Conservation (phyloP, 2,888 invertebrate species). For the Patella caerulea region DNA sequence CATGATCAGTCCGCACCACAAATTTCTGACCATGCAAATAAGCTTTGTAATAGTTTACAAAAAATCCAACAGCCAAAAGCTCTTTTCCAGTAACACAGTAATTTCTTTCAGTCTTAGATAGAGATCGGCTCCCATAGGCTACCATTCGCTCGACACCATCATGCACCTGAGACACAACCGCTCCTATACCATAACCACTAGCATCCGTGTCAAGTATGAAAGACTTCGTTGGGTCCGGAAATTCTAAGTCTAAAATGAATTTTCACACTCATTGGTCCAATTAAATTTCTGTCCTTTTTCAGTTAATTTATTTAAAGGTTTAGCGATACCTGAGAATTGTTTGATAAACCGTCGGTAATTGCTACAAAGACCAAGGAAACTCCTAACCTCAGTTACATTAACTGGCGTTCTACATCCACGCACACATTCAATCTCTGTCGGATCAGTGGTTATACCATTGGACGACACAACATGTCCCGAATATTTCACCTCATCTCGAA, state of each 20-base stretch:
- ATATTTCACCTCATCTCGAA: constrained; percentile 24
- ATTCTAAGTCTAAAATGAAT: constrained; percentile 28
- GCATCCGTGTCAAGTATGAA: constrained; percentile 45
- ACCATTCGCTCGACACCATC: constrained; percentile 38
- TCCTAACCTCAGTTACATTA: constrained; percentile 1
- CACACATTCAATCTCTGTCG: constrained; percentile 1
- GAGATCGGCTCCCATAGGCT: constrained; percentile 29
- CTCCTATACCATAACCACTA: constrained; percentile 37
- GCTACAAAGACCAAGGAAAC: constrained; percentile 4
- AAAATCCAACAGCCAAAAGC: constrained; percentile 31
- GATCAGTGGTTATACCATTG: not conserved
- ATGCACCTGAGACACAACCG: constrained; percentile 27
- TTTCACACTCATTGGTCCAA: constrained; percentile 27
- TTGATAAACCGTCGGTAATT: constrained; percentile 21
- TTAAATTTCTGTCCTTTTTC: constrained; percentile 35
- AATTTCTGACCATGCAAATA: constrained; percentile 38
- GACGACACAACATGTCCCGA: constrained; percentile 16
- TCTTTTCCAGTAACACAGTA: constrained; percentile 38
- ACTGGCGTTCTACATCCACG: constrained; percentile 1
- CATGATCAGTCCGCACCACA: constrained; percentile 40
- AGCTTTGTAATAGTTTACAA: constrained; percentile 30
- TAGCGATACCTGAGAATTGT: constrained; percentile 13
- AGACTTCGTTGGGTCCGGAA: constrained; percentile 23
- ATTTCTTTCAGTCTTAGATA: constrained; percentile 27
- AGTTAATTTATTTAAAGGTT: constrained; percentile 32